These are phyloP conservation scores for Melipona beecheii DNA, from an alignment of 2,888 invertebrate species.

Conservation along the genomic window DNA sequence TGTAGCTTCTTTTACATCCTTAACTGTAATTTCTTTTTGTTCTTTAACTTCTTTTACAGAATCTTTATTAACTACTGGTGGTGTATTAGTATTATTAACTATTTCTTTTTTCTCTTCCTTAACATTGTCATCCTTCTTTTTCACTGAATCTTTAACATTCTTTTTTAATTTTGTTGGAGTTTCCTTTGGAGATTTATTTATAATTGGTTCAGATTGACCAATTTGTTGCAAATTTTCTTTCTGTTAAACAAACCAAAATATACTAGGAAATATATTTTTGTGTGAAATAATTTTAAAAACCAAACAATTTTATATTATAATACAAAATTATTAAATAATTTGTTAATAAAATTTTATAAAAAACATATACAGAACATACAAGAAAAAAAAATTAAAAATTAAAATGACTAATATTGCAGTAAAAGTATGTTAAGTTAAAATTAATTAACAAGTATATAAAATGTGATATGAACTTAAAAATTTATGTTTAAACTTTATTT, in stretches of 20 bases:
- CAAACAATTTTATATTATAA: conserved; percentile 5
- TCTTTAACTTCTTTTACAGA: conserved; percentile 71
- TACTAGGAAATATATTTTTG: background rate
- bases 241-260: conserved; percentile 64
- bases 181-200: conserved; percentile 81
- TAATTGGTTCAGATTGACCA: conserved; percentile 71
- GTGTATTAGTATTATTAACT: conserved; percentile 40
- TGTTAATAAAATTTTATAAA: conserved; percentile 30
- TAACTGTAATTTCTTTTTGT: conserved; percentile 73
- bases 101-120: conserved; percentile 78
- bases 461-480: conserved; percentile 2
- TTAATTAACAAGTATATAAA: conserved; percentile 19
- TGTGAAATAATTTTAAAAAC: background rate
- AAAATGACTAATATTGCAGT: conserved; percentile 3
- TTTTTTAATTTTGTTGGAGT: conserved; percentile 81
- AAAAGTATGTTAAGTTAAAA: no score
- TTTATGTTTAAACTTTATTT: conserved; percentile 1
- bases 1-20: conserved; percentile 71
- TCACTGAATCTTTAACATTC: conserved; percentile 74
- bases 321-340: conserved; percentile 14
- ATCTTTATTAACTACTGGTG: conserved; percentile 60
- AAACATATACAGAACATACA: background rate
- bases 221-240: conserved; percentile 77
- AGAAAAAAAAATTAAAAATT: conserved; percentile 2
- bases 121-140: conserved; percentile 76